These are phyloP conservation scores for Drosophila kepulauana DNA, from an alignment of 1,140 invertebrate genomes.

Conservation along the genomic window DNA sequence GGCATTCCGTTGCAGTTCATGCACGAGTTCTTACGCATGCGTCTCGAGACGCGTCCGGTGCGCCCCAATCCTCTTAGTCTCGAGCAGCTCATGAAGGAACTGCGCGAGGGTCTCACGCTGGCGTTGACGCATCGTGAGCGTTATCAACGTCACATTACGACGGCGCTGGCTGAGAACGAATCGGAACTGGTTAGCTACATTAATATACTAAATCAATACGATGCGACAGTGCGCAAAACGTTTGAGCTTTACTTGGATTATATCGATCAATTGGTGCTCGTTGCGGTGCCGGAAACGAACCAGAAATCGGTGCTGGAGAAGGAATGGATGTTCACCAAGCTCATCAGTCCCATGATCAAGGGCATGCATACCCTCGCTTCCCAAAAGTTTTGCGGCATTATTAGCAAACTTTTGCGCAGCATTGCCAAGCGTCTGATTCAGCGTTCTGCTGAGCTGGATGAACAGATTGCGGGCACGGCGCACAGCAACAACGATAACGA, in stretches of 20 bases:
- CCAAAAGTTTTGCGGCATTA: constrained; percentile 88
- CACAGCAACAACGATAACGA: constrained; percentile 66
- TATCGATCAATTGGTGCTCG: constrained; percentile 90
- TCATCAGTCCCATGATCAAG: constrained; percentile 89
- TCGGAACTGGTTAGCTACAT: constrained; percentile 85
- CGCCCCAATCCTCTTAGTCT: constrained; percentile 94
- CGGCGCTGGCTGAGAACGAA: constrained; percentile 88
- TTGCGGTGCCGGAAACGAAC: constrained; percentile 89
- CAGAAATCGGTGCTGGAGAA: constrained; percentile 92
- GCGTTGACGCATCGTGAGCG: constrained; percentile 91
- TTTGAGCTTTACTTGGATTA: constrained; percentile 92
- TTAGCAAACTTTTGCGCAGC: constrained; percentile 75
- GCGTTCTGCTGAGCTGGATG: constrained; percentile 70
- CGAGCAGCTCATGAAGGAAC: constrained; percentile 93
- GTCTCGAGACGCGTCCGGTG: constrained; percentile 93
- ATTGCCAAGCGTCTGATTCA: constrained; percentile 74
- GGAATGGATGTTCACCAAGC: constrained; percentile 92
- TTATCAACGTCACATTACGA: constrained; percentile 89
- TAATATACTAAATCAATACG: constrained; percentile 90
- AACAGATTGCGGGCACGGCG: constrained; percentile 67
- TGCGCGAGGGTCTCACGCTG: constrained; percentile 93
- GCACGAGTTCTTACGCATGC: constrained; percentile 93
- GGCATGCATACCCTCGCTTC: constrained; percentile 89
- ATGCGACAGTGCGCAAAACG: constrained; percentile 91
- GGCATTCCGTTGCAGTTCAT: constrained; percentile 93